These are phyloP conservation scores for Spea hammondii DNA, from an alignment of 2,797 vertebrate genomes.

Conservation along the genomic window DNA sequence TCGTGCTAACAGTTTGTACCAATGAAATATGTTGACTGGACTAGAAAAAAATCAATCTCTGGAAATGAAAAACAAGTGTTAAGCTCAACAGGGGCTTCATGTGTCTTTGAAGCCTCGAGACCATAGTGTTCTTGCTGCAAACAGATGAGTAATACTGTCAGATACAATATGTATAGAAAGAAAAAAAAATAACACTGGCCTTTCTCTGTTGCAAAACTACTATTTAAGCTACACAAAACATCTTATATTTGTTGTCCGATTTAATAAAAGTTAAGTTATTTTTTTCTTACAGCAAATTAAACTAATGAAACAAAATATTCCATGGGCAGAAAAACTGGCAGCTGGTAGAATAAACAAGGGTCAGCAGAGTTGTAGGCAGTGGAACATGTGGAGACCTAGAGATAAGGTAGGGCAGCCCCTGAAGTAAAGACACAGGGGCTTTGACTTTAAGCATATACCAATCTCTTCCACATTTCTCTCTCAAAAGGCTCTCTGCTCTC, in stretches of 20 bases:
- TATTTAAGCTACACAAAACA: neutral
- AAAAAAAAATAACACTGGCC: conserved; percentile 55
- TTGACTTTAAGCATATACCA: too few species aligned
- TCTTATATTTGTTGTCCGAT: neutral
- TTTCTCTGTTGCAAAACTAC: conserved; percentile 20
- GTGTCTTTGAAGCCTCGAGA: conserved; percentile 55
- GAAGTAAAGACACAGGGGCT: too few species aligned
- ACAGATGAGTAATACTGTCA: conserved; percentile 60
- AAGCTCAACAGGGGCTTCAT: conserved; percentile 60
- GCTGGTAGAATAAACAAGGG: too few species aligned
- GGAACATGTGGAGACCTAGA: too few species aligned
- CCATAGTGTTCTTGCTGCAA: conserved; percentile 58
- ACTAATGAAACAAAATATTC: too few species aligned
- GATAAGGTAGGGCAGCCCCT: too few species aligned
- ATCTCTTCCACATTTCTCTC: too few species aligned
- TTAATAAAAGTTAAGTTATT: too few species aligned
- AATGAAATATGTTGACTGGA: conserved; percentile 60
- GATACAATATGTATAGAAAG: conserved; percentile 55
- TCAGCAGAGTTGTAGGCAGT: too few species aligned
- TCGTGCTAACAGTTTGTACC: conserved; percentile 61
- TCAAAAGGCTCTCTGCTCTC: too few species aligned
- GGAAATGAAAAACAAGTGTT: conserved; percentile 66
- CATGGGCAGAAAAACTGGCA: too few species aligned
- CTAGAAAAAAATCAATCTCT: conserved; percentile 63
- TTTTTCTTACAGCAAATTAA: too few species aligned